Percentiles rank a stretch among this genome's conserved stretches.
phyloP scores from a whole-genome alignment of 1,140 invertebrate genomes.

The Heterodera schachtii region DNA sequence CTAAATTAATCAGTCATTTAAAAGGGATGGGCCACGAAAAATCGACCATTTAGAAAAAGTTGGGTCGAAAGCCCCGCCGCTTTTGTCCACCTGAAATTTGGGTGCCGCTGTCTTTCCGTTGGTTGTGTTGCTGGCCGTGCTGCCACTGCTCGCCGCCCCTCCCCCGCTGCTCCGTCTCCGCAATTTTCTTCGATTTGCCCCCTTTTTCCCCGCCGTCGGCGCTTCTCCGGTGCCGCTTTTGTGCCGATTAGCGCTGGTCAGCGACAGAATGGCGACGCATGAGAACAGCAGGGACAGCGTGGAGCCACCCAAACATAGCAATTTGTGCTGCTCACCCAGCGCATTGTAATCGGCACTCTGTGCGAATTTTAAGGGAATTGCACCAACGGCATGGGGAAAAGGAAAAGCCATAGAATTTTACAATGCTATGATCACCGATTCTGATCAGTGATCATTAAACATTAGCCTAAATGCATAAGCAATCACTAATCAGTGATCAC shows the following conservation, averaged over 20 bases:
- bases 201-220: not conserved
- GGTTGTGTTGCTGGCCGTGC: slow-evolving; percentile 15
- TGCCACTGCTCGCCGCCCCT: not conserved
- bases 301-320: slow-evolving; percentile 33
- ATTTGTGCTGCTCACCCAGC: slow-evolving; percentile 41
- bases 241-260: slow-evolving; percentile 36
- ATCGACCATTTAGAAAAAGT: no score
- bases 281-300: slow-evolving; percentile 39
- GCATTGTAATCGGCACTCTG: slow-evolving; percentile 46
- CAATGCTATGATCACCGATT: no score
- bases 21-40: no score
- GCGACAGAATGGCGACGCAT: slow-evolving; percentile 24
- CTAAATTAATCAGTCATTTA: no score
- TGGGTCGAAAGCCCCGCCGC: no score
- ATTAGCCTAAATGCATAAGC: no score
- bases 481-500: no score
- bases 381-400: no score
- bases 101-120: no score
- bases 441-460: no score
- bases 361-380: no score
- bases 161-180: slow-evolving; percentile 6
- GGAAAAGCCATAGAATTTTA: not conserved
- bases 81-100: slow-evolving; percentile 27
- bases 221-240: not conserved
- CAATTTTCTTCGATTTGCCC: not conserved